Percentiles rank a stretch among this genome's conserved stretches.
These are phyloP conservation scores for Ictidomys tridecemlineatus DNA, from an alignment of 2,113 vertebrate species.

Conservation along the genomic window DNA sequence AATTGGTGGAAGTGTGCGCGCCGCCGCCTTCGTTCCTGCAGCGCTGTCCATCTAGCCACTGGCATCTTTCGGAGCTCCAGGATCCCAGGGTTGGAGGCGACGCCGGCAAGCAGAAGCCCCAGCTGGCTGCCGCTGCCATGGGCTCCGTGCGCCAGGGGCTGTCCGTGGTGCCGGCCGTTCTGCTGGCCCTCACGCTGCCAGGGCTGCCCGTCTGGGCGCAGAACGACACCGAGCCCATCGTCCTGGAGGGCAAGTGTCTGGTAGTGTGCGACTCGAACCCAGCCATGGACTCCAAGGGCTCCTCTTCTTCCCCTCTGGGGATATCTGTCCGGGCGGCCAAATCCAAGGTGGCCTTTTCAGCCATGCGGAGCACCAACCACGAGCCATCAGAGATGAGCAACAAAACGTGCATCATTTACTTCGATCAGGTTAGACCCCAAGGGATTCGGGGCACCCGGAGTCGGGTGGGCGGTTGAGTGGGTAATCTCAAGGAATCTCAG, in stretches of 20 bases:
- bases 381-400: constrained; percentile 98
- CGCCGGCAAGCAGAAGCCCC: constrained; percentile 70
- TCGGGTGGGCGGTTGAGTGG: not conserved
- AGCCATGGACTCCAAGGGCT: constrained; percentile 93
- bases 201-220: constrained; percentile 88
- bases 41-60: constrained; percentile 37
- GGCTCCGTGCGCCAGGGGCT: constrained; percentile 83
- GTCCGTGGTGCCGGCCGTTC: constrained; percentile 83
- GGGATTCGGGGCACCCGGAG: not conserved
- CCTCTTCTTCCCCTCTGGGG: constrained; percentile 94
- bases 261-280: constrained; percentile 99
- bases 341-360: constrained; percentile 99
- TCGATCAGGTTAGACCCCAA: constrained; percentile 93
- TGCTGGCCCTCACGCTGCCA: constrained; percentile 83
- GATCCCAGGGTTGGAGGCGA: constrained; percentile 59
- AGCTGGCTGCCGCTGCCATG: constrained; percentile 80
- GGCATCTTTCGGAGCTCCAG: constrained; percentile 53
- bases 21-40: constrained; percentile 49
- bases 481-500: not conserved
- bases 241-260: constrained; percentile 96
- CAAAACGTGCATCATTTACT: constrained; percentile 99
- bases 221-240: constrained; percentile 97
- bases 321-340: constrained; percentile 98
- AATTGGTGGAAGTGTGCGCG: constrained; percentile 58
- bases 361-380: constrained; percentile 97